Evolutionary conservation across 2,113 vertebrate genomes (phyloP).

Genomic region (Tiliqua scincoides): DNA sequence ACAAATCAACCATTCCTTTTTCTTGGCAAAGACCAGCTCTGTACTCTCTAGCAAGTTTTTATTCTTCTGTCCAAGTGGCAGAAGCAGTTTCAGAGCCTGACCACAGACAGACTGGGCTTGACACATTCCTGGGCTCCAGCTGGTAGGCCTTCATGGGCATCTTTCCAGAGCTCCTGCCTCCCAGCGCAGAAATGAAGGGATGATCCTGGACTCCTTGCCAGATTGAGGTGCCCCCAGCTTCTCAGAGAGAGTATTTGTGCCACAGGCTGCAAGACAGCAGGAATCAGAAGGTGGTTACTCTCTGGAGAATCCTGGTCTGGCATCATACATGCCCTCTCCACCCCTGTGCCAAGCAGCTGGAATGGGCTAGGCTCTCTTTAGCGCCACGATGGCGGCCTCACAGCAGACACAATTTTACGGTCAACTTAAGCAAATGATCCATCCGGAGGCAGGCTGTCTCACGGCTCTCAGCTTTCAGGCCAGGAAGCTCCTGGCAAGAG

Average conservation of each 20-base stretch:
- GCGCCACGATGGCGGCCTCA: neutral
- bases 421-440: slow-evolving; percentile 11
- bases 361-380: neutral
- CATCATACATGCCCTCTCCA: neutral
- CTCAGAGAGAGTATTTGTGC: slow-evolving; percentile 55
- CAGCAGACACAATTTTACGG: slow-evolving; percentile 31
- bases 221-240: neutral
- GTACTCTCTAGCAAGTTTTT: neutral
- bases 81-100: neutral
- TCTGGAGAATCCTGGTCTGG: neutral
- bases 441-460: slow-evolving; percentile 1
- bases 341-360: neutral
- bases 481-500: neutral
- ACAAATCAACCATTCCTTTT: neutral
- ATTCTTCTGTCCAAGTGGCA: neutral
- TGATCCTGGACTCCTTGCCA: neutral
- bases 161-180: neutral
- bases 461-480: slow-evolving; percentile 18
- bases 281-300: neutral
- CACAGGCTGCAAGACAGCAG: slow-evolving; percentile 56
- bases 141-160: neutral
- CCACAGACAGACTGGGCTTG: neutral
- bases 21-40: neutral
- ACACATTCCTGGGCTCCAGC: neutral
- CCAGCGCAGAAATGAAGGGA: slow-evolving; percentile 5